Base-by-base conservation (phyloP, 2,888 invertebrate genomes). In the Drosophila paramelanica region DNA sequence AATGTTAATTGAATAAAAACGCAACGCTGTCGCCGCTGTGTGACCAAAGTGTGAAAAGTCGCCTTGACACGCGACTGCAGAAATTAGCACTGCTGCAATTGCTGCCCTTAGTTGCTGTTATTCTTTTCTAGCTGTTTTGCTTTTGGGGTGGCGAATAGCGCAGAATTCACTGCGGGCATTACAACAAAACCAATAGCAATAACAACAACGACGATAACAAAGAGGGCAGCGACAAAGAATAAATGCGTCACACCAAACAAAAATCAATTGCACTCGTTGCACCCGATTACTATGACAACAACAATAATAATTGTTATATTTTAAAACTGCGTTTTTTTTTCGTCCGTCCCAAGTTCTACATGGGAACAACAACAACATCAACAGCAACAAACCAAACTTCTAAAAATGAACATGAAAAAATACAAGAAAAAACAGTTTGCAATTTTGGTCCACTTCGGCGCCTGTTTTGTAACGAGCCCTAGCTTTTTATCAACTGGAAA, bases 191-290 rank as follows among this genome's bases (percentile, higher is more conserved):
- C 53, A 65, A 60, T 27, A 60, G 52, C 38, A 65, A 75, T 39
- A 69, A 74, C 47, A 51, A 51, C 31, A 67, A 53, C 51, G 53
- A 47, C 36, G 13, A 33, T 13, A 36, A 13, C 13, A 59, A 27
- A 45, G 43, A 56, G 17, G 14, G 38, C 45, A 49, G 51, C 25
- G 27, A 60, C 57, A 74, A 70, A 47, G 67, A 66, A 47, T 38
- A 23, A 69, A 70, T 70, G 62, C 79, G 67, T 67, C 77, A 78
- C 43, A 49, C 53, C 38, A 70, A 59, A 77, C 66, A 70, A 77
- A 77, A 79, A 79, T 79, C 79, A 77, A 77, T 77, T 70, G 55
- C 53, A 70, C 14, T 53, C 58, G 23, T 27, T 67, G 58, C 56
- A 52, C 8, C 51, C 20, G 33, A 67, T 73, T 68, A 45, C 38